Evolutionary conservation across 2,797 vertebrate genomes (phyloP), one percentile per base, ranked within the genome.

Genomic region (Rhabdomys pumilio): DNA sequence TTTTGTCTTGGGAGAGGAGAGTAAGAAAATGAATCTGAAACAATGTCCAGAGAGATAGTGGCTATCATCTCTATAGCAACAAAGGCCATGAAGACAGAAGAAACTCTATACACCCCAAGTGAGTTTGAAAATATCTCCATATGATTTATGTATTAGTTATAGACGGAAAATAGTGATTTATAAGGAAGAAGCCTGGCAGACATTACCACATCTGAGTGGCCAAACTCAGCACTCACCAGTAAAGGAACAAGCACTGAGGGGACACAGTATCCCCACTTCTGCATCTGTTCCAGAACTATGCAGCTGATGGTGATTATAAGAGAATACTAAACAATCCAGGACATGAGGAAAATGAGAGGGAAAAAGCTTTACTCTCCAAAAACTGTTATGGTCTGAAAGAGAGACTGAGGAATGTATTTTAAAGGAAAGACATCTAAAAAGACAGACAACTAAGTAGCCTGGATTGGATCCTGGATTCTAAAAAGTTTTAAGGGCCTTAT

Each of bases 401-500:
- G 31, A 94, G n/a, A 26, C 76, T 72, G 57, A 80, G 83, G 50
- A 83, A 38, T 0, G 1, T 57, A 8, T 31, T 80, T 31, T 55
- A 83, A 72, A 57, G 63, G 63, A 53, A 90, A 93, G 44, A 80
- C 67, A 20, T 80, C 55, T 67, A 53, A 93, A 93, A 76, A 86
- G 31, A 19, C 10, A 0, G 59, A 77, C 10, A 31, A 1, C 69
- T 5, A 72, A 87, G 34, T 73, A 41, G 13, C 31, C 85, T 89
- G 34, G 57, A 31, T 4, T 50, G 63, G 59, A 76, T 31, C 41
- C 65, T 69, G n/a, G 63, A 44, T 26, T 47, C 65, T 76, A 20
- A 38, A 77, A 31, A 2, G 10, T 38, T 88, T 86, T 61, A 80
- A 76, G 83, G 63, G 72, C 53, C 1, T 81, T 76, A 50, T 84